Base-by-base conservation (phyloP, 2,113 vertebrate species). In the Paratilapia polleni region DNA sequence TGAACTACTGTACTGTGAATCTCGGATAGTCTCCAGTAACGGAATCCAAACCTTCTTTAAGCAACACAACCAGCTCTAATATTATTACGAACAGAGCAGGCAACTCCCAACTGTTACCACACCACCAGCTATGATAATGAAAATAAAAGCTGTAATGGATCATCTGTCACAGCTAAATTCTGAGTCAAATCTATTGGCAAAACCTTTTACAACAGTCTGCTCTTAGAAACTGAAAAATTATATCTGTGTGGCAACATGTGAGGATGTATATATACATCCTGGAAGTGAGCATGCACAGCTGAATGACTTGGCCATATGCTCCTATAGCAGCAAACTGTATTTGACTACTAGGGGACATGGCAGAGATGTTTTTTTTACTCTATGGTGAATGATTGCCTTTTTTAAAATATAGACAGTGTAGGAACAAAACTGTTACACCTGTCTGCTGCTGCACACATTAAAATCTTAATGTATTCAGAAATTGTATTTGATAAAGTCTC, bases 301-400 rank as follows among this genome's bases (percentile, higher is more conserved):
- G 78, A 86, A 68, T 81, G 77, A 75, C 20, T 88, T 49, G 28
- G 64, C 90, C 93, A 91, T 89, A 88, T 92, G 91, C 87, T 87
- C 28, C 59, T 41, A 7, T 28, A 56, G 10, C 19, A 61, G 36
- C 56, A 19, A 36, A 62, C 59, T 70, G 41, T 60, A 79, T 88
- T 36, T 36, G 17, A 63, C 19, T 36, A 36, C 80, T 12, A 12
- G 63, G 58, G 52, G 24, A 82, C n/a, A 57, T 74, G 41, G 57
- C 15, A 17, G 76, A 58, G 59, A 82, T 9, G 24, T 57, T 60
- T 41, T 52, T 66, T 1, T 22, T 62, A 41, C 24, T 79, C n/a
- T 63, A 62, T 80, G 49, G 9, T 59, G 34, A 62, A 60, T 20
- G 47, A 75, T 78, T 47, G 54, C 31, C 8, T 62, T 54, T 10